These are phyloP conservation scores for Tetramorium parvispinum DNA, from an alignment of 1,140 invertebrate species.

Conservation along the genomic window DNA sequence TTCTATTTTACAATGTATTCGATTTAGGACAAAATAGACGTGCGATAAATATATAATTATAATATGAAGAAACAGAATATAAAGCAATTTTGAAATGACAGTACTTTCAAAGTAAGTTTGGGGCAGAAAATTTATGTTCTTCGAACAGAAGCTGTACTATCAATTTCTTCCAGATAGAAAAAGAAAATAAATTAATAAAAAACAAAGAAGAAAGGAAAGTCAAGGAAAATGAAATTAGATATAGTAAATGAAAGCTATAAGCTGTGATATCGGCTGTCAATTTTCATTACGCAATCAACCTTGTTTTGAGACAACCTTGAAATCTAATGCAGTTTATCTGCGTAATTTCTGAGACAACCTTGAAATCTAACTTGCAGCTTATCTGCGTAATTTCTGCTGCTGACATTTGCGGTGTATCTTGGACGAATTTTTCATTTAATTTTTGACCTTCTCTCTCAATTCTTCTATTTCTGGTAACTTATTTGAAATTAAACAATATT, in stretches of 20 bases:
- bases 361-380: slow-evolving; percentile 44
- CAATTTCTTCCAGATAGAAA: background rate
- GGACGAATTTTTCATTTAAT: background rate
- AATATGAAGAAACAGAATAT: background rate
- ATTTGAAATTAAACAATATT: background rate
- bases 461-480: background rate
- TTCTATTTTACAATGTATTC: background rate
- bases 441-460: background rate
- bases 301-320: too few relatives aligned
- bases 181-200: too few relatives aligned
- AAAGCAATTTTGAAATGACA: background rate
- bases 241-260: too few relatives aligned
- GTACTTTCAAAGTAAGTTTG: background rate
- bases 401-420: background rate
- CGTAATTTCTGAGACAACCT: slow-evolving; percentile 3
- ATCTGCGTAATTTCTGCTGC: background rate
- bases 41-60: background rate
- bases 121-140: background rate
- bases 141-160: background rate
- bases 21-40: background rate
- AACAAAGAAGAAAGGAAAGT: too few relatives aligned
- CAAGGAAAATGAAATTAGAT: too few relatives aligned
- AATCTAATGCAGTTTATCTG: too few relatives aligned
- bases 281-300: slow-evolving; percentile 58
- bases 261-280: background rate